phyloP scores from a whole-genome alignment of 1,140 invertebrate species.

The Glomeris maerens region DNA sequence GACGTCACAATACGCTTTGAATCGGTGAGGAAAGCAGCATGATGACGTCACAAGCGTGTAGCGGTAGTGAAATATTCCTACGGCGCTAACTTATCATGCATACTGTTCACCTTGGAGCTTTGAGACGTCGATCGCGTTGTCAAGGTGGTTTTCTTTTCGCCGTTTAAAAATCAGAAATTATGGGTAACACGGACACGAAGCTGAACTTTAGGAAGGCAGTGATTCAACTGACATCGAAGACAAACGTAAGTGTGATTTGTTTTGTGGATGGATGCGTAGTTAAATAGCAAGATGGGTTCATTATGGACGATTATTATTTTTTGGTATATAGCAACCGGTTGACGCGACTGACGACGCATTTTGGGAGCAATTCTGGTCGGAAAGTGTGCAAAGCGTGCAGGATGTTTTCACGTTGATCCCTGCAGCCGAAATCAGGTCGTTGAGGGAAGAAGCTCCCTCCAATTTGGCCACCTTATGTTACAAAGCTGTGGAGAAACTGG shows the following conservation, averaged over 20 bases:
- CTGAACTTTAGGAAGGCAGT: conserved; percentile 94
- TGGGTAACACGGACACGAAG: conserved; percentile 97
- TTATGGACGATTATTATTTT: conserved; percentile 6
- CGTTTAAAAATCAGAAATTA: conserved; percentile 28
- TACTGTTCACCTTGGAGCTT: no score
- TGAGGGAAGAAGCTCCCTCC: conserved; percentile 91
- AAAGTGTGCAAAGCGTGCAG: conserved; percentile 81
- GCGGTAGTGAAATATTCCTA: no score
- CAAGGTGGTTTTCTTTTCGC: no score
- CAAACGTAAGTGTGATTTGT: conserved; percentile 50
- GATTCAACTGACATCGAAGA: conserved; percentile 88
- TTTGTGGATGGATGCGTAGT: neutral
- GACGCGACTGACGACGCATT: conserved; percentile 83
- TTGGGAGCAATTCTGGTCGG: conserved; percentile 99
- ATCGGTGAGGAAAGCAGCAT: no score
- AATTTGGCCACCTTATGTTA: conserved; percentile 97
- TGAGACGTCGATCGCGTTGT: no score
- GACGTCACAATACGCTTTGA: no score
- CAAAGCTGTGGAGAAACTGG: conserved; percentile 93
- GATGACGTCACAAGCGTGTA: no score
- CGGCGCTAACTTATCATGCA: no score
- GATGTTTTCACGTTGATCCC: conserved; percentile 96
- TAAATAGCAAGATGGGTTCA: neutral
- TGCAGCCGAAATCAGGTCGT: conserved; percentile 76
- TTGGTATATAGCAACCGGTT: conserved; percentile 50